Conservation (phyloP, 2,888 invertebrate genomes). For the Ectropis crepuscularia region DNA sequence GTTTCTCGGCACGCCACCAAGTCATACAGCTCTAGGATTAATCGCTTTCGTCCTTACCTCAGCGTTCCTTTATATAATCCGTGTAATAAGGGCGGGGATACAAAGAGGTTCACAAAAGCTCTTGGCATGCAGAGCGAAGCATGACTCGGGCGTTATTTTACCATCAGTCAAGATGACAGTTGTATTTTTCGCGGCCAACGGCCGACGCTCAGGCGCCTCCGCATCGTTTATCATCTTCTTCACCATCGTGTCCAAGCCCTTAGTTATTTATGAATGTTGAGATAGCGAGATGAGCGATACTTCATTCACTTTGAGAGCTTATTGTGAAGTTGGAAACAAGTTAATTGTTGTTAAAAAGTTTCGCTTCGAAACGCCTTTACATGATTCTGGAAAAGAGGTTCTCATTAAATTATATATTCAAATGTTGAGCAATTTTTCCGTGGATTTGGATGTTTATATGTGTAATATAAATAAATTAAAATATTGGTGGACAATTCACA, state of each 20-base stretch:
- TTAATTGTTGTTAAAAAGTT: conserved; percentile 12
- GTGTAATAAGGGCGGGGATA: conserved; percentile 69
- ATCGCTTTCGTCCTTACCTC: conserved; percentile 55
- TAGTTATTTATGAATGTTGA: conserved; percentile 69
- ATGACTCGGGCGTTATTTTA: conserved; percentile 79
- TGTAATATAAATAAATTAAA: too few species aligned
- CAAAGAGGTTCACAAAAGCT: conserved; percentile 73
- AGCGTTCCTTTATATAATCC: conserved; percentile 62
- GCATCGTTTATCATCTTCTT: conserved; percentile 79
- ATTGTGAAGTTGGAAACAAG: conserved; percentile 27
- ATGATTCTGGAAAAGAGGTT: too few species aligned
- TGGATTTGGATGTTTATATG: too few species aligned
- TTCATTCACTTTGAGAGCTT: conserved; percentile 30
- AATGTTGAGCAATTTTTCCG: too few species aligned
- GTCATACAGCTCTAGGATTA: conserved; percentile 45
- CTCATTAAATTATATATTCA: too few species aligned
- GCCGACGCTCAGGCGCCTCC: conserved; percentile 76
- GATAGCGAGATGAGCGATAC: conserved; percentile 48
- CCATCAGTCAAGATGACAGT: conserved; percentile 83
- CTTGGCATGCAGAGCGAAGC: conserved; percentile 75
- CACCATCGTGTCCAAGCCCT: conserved; percentile 65
- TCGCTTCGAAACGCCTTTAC: too few species aligned
- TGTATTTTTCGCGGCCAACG: conserved; percentile 81
- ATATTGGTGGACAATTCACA: too few species aligned
- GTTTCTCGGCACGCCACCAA: conserved; percentile 42